Evolutionary conservation across 2,113 vertebrate species (phyloP).

Genomic region (Tachycineta bicolor): DNA sequence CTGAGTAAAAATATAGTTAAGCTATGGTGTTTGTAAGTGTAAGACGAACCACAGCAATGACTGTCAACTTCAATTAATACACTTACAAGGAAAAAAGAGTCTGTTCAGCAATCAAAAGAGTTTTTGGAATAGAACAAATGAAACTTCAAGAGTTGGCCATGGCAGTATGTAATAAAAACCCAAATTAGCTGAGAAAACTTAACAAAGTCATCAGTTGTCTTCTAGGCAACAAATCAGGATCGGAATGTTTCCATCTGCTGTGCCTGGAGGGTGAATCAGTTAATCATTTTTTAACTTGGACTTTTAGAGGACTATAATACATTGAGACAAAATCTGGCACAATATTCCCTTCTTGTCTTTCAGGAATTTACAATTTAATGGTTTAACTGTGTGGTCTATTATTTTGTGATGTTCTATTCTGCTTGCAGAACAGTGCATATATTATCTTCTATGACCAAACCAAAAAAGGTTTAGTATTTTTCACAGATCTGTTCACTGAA

Average conservation of each 20-base stretch:
- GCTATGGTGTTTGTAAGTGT: background rate
- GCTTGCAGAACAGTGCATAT: background rate
- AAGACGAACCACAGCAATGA: background rate
- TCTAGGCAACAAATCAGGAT: background rate
- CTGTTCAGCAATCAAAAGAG: background rate
- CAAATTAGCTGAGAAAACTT: background rate
- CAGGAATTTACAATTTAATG: background rate
- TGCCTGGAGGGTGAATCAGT: background rate
- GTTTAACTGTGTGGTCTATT: background rate
- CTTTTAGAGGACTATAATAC: background rate
- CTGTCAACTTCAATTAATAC: background rate
- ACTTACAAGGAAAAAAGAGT: background rate
- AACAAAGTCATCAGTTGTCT: background rate
- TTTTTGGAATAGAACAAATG: background rate
- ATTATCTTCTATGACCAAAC: background rate
- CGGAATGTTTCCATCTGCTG: background rate
- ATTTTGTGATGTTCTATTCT: background rate
- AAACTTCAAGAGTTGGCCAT: background rate
- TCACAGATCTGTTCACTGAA: background rate
- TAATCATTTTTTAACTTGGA: background rate
- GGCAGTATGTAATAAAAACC: background rate
- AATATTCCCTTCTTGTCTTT: background rate
- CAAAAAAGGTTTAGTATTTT: background rate
- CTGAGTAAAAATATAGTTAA: background rate
- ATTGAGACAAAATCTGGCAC: background rate